Conservation (phyloP, 2,888 invertebrate species). For the Oxyteleia sp. region DNA sequence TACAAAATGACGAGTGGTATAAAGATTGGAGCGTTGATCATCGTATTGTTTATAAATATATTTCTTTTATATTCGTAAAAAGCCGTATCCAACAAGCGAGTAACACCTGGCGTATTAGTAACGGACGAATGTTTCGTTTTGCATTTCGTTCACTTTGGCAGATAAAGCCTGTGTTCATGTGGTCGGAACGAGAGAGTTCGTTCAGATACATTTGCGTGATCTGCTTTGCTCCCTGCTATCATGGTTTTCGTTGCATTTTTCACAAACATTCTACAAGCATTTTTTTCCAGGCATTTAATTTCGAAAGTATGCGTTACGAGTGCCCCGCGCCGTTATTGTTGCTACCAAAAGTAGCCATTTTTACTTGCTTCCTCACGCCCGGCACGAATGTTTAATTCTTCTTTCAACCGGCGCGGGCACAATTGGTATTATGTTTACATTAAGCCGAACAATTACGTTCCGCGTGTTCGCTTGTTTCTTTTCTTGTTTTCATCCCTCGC, state of each 20-base stretch:
- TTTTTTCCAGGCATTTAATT: constrained; percentile 68
- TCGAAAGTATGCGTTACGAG: constrained; percentile 62
- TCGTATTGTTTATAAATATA: constrained; percentile 66
- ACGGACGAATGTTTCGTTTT: constrained; percentile 77
- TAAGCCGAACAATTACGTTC: no score
- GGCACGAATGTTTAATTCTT: constrained; percentile 34
- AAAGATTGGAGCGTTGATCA: constrained; percentile 41
- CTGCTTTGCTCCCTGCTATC: constrained; percentile 69
- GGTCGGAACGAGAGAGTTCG: constrained; percentile 77
- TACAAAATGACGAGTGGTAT: constrained; percentile 23
- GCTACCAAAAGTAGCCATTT: constrained; percentile 52
- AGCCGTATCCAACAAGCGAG: constrained; percentile 63
- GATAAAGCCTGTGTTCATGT: constrained; percentile 76
- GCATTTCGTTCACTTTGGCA: constrained; percentile 75
- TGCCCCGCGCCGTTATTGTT: constrained; percentile 29
- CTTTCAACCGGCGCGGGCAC: no score
- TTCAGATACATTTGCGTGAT: constrained; percentile 78
- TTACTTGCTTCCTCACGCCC: constrained; percentile 36
- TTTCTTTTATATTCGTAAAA: constrained; percentile 63
- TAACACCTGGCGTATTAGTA: constrained; percentile 77
- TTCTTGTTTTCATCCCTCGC: no score
- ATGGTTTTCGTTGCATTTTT: constrained; percentile 75
- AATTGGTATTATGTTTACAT: no score
- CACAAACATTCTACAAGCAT: constrained; percentile 57
- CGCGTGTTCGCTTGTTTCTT: no score